Percentiles rank a stretch among this genome's conserved stretches.
Evolutionary conservation across 2,113 vertebrate genomes (phyloP).

Genomic region (Narcine bancroftii): DNA sequence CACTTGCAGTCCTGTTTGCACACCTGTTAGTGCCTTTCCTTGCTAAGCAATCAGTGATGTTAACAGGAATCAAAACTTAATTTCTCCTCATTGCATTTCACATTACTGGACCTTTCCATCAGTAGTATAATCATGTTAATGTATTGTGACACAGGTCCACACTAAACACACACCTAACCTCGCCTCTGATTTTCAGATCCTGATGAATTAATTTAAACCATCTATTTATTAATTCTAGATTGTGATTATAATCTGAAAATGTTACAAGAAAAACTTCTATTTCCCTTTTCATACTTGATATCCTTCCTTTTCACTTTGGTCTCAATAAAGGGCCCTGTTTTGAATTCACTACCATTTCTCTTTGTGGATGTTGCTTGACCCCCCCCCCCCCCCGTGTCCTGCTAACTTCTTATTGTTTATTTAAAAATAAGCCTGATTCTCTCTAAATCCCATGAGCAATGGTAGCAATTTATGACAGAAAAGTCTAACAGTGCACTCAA

Average conservation of each 20-base stretch:
- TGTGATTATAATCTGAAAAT: no score
- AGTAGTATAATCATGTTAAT: background rate
- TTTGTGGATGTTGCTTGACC: no score
- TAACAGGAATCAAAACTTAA: background rate
- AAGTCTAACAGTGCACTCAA: background rate
- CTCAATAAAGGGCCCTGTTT: no score
- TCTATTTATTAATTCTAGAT: no score
- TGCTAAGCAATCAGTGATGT: background rate
- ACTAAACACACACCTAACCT: background rate
- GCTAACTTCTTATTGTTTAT: no score
- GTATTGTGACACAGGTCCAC: background rate
- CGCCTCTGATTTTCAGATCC: no score
- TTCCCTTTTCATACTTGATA: no score
- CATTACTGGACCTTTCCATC: background rate
- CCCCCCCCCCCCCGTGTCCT: no score
- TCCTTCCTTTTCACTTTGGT: no score
- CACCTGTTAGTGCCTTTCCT: background rate
- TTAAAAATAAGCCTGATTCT: background rate
- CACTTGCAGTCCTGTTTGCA: background rate
- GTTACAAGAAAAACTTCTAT: no score
- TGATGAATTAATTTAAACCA: no score
- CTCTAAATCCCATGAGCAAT: background rate
- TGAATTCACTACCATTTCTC: no score
- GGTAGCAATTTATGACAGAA: background rate
- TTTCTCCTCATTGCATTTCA: background rate